These are phyloP conservation scores for Tadarida brasiliensis DNA, from an alignment of 2,797 vertebrate genomes.

Conservation along the genomic window DNA sequence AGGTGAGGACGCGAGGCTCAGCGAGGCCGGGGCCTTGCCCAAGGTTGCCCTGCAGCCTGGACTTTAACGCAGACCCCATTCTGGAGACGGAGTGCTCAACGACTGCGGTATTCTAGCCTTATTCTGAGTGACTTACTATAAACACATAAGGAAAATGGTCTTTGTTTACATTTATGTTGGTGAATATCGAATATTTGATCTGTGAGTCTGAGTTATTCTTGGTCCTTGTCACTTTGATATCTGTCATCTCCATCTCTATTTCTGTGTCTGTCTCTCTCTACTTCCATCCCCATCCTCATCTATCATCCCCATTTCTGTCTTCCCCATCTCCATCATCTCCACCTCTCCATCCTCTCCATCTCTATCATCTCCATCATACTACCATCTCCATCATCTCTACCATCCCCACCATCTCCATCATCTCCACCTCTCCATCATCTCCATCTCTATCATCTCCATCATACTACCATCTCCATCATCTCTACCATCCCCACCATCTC, in stretches of 20 bases:
- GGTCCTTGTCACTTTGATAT: neutral
- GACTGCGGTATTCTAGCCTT: neutral
- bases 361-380: neutral
- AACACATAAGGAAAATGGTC: neutral
- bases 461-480: neutral
- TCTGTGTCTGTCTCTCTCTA: no score
- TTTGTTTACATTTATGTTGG: neutral
- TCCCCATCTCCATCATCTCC: neutral
- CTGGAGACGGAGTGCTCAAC: neutral
- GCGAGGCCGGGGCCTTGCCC: neutral
- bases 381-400: neutral
- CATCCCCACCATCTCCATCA: neutral
- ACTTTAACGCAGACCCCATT: no score
- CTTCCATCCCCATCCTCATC: neutral
- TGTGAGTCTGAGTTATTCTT: neutral
- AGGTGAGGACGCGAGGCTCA: neutral
- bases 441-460: neutral
- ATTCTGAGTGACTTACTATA: neutral
- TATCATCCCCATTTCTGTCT: no score
- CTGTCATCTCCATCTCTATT: neutral
- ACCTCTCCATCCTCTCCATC: neutral
- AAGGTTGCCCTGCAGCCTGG: neutral
- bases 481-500: no score
- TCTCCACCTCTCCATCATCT: neutral
- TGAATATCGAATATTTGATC: neutral